Evolutionary conservation across 2,797 vertebrate genomes (phyloP), one percentile per base, ranked within the genome.

Genomic region (Alosa sapidissima): DNA sequence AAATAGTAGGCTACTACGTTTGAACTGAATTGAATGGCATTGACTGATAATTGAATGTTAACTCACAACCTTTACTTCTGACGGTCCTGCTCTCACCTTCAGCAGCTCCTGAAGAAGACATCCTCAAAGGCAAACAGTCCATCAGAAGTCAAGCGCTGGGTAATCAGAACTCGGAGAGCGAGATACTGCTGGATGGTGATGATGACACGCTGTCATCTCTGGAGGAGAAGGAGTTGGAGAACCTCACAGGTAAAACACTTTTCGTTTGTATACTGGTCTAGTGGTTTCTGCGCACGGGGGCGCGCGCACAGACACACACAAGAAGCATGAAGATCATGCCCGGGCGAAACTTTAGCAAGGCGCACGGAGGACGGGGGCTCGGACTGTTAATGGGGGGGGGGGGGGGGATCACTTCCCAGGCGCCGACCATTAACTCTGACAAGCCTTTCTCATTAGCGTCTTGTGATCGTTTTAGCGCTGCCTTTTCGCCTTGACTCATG

Each of bases 171-270:
- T 96, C 96, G 0, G 98, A 99, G 90, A 98, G 96, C 58, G 98
- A 99, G 91, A 90, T 94, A 33, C 92, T 95, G 82, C 91, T 97
- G 85, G 97, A 99, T 89, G 97, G 95, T 2, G 98, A 99, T 48
- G 98, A 99, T 8, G 98, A 99, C 93, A 96, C 96, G 60, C 93
- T 98, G 91, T 99, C 98, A 84, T 97, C 96, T 86, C 92, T 98
- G 87, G 98, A 99, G 84, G 98, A 99, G 87, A 99, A 99, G 93
- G 98, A 99, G 91, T 92, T 97, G 92, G 98, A 99, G 91, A 99
- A 97, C 91, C 87, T 97, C 90, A 94, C 98, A 75, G 98, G 98
- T 99, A 97, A 90, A 94, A 78, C 36, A 47, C 72, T 45, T 47
- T 6, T 7, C 36, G 19, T 47, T 78, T 78, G 65, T 36, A 10